These are phyloP conservation scores for Eclectus roratus DNA, from an alignment of 2,113 vertebrate genomes.

Conservation along the genomic window DNA sequence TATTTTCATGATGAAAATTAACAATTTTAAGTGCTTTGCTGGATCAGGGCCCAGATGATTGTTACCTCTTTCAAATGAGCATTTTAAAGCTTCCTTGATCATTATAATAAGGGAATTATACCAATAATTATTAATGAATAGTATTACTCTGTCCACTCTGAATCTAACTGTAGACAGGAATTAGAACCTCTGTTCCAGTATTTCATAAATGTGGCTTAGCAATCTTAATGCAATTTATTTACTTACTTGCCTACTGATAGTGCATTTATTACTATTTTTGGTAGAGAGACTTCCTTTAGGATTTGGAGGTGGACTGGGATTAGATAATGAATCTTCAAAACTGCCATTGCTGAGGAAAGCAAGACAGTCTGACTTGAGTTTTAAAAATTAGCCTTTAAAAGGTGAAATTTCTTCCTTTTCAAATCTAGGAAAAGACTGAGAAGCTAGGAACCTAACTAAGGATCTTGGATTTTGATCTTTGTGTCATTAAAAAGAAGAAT, in stretches of 20 bases:
- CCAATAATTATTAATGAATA: slow-evolving; percentile 44
- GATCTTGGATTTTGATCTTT: neutral
- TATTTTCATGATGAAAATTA: slow-evolving; percentile 40
- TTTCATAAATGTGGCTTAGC: neutral
- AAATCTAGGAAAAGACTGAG: neutral
- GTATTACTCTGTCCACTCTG: neutral
- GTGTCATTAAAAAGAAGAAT: neutral
- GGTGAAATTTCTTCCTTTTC: neutral
- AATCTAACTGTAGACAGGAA: neutral
- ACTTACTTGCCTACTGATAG: neutral
- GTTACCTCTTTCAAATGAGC: slow-evolving; percentile 21
- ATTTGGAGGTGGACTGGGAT: neutral
- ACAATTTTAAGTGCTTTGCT: slow-evolving; percentile 38
- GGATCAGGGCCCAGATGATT: neutral
- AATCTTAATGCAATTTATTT: neutral
- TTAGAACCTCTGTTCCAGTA: neutral
- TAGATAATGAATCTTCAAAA: neutral
- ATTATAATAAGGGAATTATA: slow-evolving; percentile 19
- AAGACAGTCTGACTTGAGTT: neutral
- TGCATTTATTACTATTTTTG: neutral
- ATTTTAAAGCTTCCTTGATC: slow-evolving; percentile 24
- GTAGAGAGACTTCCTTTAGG: neutral
- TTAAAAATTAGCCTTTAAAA: neutral
- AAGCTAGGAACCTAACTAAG: neutral
- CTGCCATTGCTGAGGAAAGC: neutral